These are phyloP conservation scores for Achatina immaculata DNA, from an alignment of 1,140 invertebrate species.

Conservation along the genomic window DNA sequence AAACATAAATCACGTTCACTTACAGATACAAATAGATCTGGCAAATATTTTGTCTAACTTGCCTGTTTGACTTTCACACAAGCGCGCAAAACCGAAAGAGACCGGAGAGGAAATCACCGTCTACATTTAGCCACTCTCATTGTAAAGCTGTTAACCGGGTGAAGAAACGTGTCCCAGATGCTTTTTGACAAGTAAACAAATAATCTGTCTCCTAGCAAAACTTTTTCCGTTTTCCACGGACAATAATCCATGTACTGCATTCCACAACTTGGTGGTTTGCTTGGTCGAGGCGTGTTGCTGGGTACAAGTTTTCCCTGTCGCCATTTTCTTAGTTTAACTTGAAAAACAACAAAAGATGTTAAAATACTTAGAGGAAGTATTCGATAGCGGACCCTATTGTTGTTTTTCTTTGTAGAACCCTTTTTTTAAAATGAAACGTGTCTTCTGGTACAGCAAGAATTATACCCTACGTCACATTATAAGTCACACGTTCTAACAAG, in stretches of 20 bases:
- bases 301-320: too few relatives aligned
- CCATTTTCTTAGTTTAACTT: too few relatives aligned
- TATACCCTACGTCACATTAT: too few relatives aligned
- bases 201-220: background rate
- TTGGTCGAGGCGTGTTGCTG: too few relatives aligned
- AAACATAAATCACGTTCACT: background rate
- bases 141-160: background rate
- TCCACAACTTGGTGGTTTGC: background rate
- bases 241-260: background rate
- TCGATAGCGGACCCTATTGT: too few relatives aligned
- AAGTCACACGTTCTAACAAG: too few relatives aligned
- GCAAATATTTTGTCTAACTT: background rate
- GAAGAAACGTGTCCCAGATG: background rate
- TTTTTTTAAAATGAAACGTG: too few relatives aligned
- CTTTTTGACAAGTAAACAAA: constrained; percentile 4
- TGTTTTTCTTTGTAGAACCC: too few relatives aligned
- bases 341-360: too few relatives aligned
- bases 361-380: too few relatives aligned
- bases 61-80: background rate
- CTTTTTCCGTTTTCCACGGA: background rate
- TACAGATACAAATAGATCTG: background rate
- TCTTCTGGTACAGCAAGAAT: too few relatives aligned
- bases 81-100: background rate
- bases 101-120: background rate
- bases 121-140: background rate